Conservation (phyloP, 2,888 invertebrate species). For the Pseudanteris insignis region DNA sequence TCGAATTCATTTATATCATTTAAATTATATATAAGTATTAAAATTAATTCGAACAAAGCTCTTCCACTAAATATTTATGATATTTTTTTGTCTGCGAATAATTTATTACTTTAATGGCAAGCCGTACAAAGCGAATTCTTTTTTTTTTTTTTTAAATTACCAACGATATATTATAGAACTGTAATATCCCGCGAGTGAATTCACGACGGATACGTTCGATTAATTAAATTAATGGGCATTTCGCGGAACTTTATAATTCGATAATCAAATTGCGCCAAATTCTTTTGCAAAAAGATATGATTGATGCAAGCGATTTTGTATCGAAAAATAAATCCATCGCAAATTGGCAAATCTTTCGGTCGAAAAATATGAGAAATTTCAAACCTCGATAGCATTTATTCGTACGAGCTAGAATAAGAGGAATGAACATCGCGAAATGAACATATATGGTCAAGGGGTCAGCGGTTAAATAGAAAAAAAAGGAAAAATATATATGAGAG, state of each 20-base stretch:
- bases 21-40: no score
- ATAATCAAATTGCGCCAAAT: slow-evolving; percentile 28
- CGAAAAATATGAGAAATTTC: slow-evolving; percentile 43
- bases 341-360: slow-evolving; percentile 40
- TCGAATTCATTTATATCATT: no score
- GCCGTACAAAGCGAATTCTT: no score
- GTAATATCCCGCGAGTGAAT: slow-evolving; percentile 10
- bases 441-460: slow-evolving; percentile 48
- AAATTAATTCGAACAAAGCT: no score
- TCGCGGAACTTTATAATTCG: slow-evolving; percentile 10
- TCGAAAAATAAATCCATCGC: slow-evolving; percentile 36
- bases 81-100: no score
- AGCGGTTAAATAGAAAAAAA: slow-evolving; percentile 59
- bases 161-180: slow-evolving; percentile 3
- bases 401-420: slow-evolving; percentile 58
- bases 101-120: no score
- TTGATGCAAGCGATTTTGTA: slow-evolving; percentile 37
- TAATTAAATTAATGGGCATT: slow-evolving; percentile 17
- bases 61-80: no score
- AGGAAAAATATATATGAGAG: slow-evolving; percentile 43
- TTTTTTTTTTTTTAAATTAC: no score
- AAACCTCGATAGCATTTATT: slow-evolving; percentile 46
- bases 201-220: slow-evolving; percentile 7
- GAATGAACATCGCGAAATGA: slow-evolving; percentile 45
- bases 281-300: slow-evolving; percentile 21